Evolutionary conservation across 2,113 vertebrate genomes (phyloP).

Genomic region (Petromus typicus): DNA sequence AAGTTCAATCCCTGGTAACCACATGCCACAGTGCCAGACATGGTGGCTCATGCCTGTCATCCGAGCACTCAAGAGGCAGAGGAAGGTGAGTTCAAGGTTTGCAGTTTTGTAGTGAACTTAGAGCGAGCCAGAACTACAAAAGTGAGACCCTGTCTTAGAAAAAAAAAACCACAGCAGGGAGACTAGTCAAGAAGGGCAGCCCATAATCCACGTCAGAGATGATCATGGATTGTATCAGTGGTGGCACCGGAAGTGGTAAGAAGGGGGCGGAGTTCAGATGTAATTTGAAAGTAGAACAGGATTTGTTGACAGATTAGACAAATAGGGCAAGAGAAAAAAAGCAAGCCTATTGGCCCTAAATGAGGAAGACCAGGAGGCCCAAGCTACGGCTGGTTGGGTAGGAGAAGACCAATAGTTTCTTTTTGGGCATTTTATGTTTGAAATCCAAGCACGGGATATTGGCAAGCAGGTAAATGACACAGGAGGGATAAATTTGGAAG

Average conservation of each 20-base stretch:
- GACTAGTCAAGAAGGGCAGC: not conserved
- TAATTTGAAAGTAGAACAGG: not conserved
- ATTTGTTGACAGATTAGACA: slow-evolving; percentile 7
- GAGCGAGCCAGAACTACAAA: too few relatives aligned
- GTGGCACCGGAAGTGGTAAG: rapidly evolving
- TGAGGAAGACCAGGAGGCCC: not conserved
- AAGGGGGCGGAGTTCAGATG: not conserved
- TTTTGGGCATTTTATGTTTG: not conserved
- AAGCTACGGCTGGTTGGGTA: not conserved
- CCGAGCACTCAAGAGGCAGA: too few relatives aligned
- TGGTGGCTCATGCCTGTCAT: too few relatives aligned
- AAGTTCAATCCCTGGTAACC: too few relatives aligned
- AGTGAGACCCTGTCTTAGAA: not conserved
- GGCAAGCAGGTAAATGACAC: slow-evolving; percentile 15
- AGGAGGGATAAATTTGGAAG: slow-evolving; percentile 8
- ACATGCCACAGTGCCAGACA: too few relatives aligned
- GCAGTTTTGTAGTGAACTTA: too few relatives aligned
- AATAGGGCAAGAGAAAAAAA: not conserved
- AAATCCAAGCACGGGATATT: not conserved
- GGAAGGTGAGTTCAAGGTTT: too few relatives aligned
- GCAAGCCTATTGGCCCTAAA: not conserved
- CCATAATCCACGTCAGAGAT: not conserved
- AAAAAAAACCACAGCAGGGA: not conserved
- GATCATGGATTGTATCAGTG: not conserved
- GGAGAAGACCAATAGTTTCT: not conserved